A percentile compares a stretch with the other conserved stretches of the same genome.
These are phyloP conservation scores for Halyomorpha halys DNA, from an alignment of 1,140 invertebrate species.

Conservation along the genomic window DNA sequence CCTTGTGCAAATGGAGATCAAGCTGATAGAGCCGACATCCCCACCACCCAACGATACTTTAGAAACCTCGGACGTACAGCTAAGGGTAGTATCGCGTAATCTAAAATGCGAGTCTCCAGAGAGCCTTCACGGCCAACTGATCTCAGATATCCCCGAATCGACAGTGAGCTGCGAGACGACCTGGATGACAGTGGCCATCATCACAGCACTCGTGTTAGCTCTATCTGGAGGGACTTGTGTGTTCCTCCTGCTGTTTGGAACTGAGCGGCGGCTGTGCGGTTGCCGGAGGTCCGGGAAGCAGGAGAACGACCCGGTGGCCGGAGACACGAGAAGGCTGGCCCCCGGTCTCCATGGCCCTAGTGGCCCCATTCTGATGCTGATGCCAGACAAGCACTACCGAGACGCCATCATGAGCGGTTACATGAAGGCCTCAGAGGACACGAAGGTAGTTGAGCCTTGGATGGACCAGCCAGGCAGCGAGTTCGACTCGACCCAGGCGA, in stretches of 20 bases:
- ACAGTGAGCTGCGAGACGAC: slow-evolving; percentile 48
- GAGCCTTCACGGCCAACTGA: slow-evolving; percentile 38
- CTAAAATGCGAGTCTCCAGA: slow-evolving; percentile 44
- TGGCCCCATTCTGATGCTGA: slow-evolving; percentile 26
- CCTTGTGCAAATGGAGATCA: slow-evolving; percentile 40
- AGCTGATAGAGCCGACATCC: slow-evolving; percentile 38
- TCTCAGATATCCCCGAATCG: slow-evolving; percentile 45
- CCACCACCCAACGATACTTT: slow-evolving; percentile 37
- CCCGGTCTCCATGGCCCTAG: slow-evolving; percentile 33
- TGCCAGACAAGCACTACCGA: slow-evolving; percentile 27
- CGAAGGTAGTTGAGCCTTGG: slow-evolving; percentile 46
- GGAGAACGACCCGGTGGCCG: slow-evolving; percentile 26
- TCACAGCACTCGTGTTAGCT: slow-evolving; percentile 44
- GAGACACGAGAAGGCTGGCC: slow-evolving; percentile 40
- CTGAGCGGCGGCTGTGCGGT: slow-evolving; percentile 37
- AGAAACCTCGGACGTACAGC: slow-evolving; percentile 17
- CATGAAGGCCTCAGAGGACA: slow-evolving; percentile 46
- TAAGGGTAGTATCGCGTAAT: slow-evolving; percentile 31
- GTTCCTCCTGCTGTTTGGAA: slow-evolving; percentile 44
- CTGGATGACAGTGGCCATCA: slow-evolving; percentile 46
- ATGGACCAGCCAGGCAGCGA: slow-evolving; percentile 32
- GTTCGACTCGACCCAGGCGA: slow-evolving; percentile 17
- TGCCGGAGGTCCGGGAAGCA: slow-evolving; percentile 38
- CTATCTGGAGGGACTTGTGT: slow-evolving; percentile 34
- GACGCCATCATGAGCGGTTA: slow-evolving; percentile 43